Evolutionary conservation across 2,888 invertebrate species (phyloP).

Genomic region (Busseola fusca): DNA sequence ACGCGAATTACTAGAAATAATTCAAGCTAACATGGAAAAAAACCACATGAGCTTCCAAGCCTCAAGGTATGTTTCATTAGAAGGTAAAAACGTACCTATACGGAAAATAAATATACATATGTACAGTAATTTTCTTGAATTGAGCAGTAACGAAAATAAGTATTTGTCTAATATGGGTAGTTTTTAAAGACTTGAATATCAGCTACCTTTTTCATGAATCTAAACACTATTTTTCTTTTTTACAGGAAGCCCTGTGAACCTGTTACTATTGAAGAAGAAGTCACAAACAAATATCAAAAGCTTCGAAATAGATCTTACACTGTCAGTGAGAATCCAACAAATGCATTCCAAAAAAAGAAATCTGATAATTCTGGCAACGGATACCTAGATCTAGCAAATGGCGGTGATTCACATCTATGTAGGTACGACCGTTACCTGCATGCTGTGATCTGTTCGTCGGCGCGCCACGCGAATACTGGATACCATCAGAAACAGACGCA

Average conservation of each 20-base stretch:
- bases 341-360: conserved; percentile 81
- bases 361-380: conserved; percentile 85
- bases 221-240: conserved; percentile 44
- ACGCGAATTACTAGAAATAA: conserved; percentile 95
- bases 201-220: background rate
- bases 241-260: conserved; percentile 89
- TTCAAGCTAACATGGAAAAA: conserved; percentile 97
- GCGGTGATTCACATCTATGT: conserved; percentile 88
- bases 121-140: background rate
- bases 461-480: conserved; percentile 84
- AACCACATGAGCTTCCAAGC: conserved; percentile 96
- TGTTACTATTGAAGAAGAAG: conserved; percentile 80
- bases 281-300: conserved; percentile 81
- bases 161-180: background rate
- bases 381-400: conserved; percentile 90
- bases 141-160: background rate
- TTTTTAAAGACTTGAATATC: background rate
- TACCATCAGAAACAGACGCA: conserved; percentile 82
- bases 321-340: conserved; percentile 82
- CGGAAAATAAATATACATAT: background rate
- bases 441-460: conserved; percentile 90
- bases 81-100: background rate
- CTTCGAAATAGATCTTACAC: conserved; percentile 88
- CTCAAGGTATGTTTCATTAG: conserved; percentile 89
- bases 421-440: conserved; percentile 90